Conservation (phyloP, 1,140 invertebrate genomes). For the Potamilus streckersoni region DNA sequence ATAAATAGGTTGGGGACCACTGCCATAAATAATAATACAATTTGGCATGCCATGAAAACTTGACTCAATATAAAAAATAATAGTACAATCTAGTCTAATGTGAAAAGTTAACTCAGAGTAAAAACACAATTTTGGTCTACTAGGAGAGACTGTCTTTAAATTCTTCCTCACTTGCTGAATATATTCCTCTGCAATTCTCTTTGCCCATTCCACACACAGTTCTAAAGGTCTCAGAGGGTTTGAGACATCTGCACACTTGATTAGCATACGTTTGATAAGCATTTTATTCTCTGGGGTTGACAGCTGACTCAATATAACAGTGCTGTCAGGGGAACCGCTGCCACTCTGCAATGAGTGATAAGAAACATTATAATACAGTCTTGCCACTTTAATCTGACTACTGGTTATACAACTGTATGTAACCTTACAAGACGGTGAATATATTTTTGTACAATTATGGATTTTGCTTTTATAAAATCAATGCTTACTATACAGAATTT, state of each 20-base stretch:
- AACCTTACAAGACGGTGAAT: background rate
- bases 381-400: background rate
- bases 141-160: background rate
- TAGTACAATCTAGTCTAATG: too few species aligned
- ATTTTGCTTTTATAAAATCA: too few species aligned
- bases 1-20: too few species aligned
- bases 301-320: constrained; percentile 43
- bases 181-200: constrained; percentile 89
- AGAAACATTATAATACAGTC: background rate
- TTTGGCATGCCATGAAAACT: too few species aligned
- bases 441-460: too few species aligned
- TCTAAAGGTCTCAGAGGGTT: constrained; percentile 89
- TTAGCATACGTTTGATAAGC: constrained; percentile 92
- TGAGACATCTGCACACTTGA: constrained; percentile 97
- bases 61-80: too few species aligned
- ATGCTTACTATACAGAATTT: too few species aligned
- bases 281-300: constrained; percentile 81
- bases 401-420: background rate
- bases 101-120: background rate
- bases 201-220: constrained; percentile 91
- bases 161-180: constrained; percentile 79
- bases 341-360: constrained; percentile 43
- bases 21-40: too few species aligned
- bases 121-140: background rate
- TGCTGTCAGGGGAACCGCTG: constrained; percentile 47